Evolutionary conservation across 30 jellyfish, hydroid and myxozoan genomes (phyloP), one percentile per base, ranked within the genome.

Genomic region (Turritopsis dohrnii): DNA sequence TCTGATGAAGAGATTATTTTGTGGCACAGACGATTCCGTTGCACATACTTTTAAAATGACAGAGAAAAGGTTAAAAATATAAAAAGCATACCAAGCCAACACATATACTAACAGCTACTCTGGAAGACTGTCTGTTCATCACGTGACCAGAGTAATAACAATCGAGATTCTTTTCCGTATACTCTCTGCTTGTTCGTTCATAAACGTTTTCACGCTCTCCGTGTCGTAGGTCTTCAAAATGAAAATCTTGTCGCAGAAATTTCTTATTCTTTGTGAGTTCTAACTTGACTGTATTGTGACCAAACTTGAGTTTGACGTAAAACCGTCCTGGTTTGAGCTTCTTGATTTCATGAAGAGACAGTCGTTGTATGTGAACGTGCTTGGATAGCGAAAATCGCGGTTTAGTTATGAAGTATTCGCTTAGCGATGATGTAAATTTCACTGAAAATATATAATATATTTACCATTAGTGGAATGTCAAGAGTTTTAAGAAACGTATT

Each of bases 21-120:
- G 71, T 25, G 41, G 29, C 22, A 19, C 53, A 1, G 52, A 25
- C 24, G 22, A 54, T 8, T 52, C 80, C 66, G 29, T 81, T 1
- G 21, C 22, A 65, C 16, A 71, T 25, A 53, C 24, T 28, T 52
- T 24, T 0, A 81, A 21, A 26, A 19, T 19, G 71, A 66, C 71
- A 82, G 60, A 30, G 21, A 22, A 52, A 82, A n/a, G n/a, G n/a
- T n/a, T n/a, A n/a, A n/a, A n/a, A n/a, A n/a, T n/a, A n/a, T n/a
- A n/a, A n/a, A n/a, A n/a, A 24, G 28, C 96, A 79, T 85, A 90
- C 97, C 91, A 90, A 66, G 30, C 97, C 97, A 72, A 85, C 83
- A 54, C 97, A 90, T 76, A 84, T 85, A 89, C 97, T 90, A 52
- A 90, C 65, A 30, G 97, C 95, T 8, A 80, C 97, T 28, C 76